These are phyloP conservation scores for Morus bassanus DNA, from an alignment of 2,797 vertebrate species.

Conservation along the genomic window DNA sequence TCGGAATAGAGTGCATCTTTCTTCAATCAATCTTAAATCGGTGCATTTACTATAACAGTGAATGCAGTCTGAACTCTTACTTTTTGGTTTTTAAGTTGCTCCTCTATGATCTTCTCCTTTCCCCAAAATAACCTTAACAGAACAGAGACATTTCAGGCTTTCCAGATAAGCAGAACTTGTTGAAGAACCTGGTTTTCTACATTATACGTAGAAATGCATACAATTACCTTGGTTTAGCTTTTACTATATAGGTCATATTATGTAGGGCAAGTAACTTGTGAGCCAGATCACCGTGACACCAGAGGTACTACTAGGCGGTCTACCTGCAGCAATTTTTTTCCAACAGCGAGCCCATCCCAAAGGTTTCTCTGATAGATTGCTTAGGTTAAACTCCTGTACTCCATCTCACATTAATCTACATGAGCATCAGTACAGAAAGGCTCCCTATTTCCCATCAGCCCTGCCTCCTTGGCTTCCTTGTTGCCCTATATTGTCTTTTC, in stretches of 20 bases:
- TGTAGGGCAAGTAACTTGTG: slow-evolving; percentile 7
- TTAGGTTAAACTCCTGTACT: neutral
- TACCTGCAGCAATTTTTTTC: neutral
- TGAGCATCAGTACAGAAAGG: neutral
- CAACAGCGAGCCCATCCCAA: neutral
- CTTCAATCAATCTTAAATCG: neutral
- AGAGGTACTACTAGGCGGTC: neutral
- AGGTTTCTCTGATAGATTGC: neutral
- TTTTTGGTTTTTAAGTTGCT: neutral
- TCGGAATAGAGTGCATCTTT: neutral
- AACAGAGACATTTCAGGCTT: neutral
- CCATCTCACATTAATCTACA: neutral
- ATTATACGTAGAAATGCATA: neutral
- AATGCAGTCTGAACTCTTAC: neutral
- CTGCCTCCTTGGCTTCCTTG: neutral
- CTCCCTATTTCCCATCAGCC: neutral
- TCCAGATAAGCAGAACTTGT: neutral
- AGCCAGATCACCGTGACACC: neutral
- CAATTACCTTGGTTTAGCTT: neutral
- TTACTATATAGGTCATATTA: slow-evolving; percentile 22
- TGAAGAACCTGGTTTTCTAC: neutral
- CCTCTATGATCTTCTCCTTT: neutral
- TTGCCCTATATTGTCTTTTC: neutral
- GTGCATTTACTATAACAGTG: rapidly evolving
- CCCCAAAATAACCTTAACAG: neutral